Evolutionary conservation across 1,140 invertebrate species (phyloP), one percentile per base, ranked within the genome.

Genomic region (Aculops lycopersici): DNA sequence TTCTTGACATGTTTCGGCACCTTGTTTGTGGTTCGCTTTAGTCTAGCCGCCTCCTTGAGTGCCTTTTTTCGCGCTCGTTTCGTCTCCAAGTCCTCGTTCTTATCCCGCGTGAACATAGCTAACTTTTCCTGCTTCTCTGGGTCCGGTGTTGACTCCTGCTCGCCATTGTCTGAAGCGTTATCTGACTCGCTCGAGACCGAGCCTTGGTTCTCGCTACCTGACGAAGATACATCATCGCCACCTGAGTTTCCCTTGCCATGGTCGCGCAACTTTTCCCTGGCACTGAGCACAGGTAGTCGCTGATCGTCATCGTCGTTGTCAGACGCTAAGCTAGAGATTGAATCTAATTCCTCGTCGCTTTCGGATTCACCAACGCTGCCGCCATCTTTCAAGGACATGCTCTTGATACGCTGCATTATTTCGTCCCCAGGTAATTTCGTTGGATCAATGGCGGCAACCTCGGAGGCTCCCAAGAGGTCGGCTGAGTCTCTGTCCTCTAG

Each of bases 1-100:
- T 94, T 92, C 52, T 97, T 97, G 0, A 92, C 58, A 58, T 94
- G 79, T 58, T 97, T 97, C 46, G 88, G 88, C 2, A 83, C 64
- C 65, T 94, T 92, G 65, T 92, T 92, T 0, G 58, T 64, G 64
- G 88, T 77, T 37, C 86, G 63, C 53, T 81, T 90, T 49, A 90
- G 81, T 15, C 79, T 72, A 53, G 86, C 69, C 38, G 71, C 69
- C 40, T 81, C 74, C 55, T 81, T 83, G 0, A 81, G 59, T 5
- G 68, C 69, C 49, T 81, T 76, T 50, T 84, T 83, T 17, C 78
- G 64, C 21, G 67, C 64, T 64, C 67, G 41, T 84, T 83, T 19
- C 78, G 65, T 31, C 68, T 65, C 64, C 0, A 70, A 64, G 4
- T 79, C 78, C 61, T 95, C 88, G 53, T 80, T 67, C 49, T 72